Percentiles rank a stretch among this genome's conserved stretches.
These are phyloP conservation scores for Spodoptera picta DNA, from an alignment of 2,888 invertebrate species.

Conservation along the genomic window DNA sequence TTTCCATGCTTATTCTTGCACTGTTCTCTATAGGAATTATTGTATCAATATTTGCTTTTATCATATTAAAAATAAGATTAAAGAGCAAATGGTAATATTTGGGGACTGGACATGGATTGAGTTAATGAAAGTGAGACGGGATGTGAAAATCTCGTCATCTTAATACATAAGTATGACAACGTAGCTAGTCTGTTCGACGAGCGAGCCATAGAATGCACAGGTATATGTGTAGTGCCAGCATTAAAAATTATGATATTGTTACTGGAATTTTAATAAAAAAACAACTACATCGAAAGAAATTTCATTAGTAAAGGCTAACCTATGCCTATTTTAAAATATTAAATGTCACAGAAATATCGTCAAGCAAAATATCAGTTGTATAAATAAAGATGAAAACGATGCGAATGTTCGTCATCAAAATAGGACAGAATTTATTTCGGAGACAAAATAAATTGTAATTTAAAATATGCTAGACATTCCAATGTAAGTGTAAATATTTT, in stretches of 20 bases:
- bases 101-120: constrained; percentile 13
- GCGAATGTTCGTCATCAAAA: constrained; percentile 5
- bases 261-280: neutral
- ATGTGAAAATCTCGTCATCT: constrained; percentile 18
- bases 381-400: neutral
- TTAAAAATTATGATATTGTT: constrained; percentile 33
- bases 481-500: constrained; percentile 48
- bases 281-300: neutral
- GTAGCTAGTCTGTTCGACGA: constrained; percentile 30
- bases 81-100: constrained; percentile 84
- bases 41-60: constrained; percentile 90
- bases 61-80: constrained; percentile 90
- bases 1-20: constrained; percentile 90
- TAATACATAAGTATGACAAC: constrained; percentile 32
- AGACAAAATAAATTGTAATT: constrained; percentile 19
- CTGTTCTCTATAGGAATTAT: constrained; percentile 90
- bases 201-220: constrained; percentile 11
- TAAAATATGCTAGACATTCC: constrained; percentile 38
- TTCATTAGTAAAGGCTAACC: constrained; percentile 1
- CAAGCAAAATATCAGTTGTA: too few species aligned
- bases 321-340: neutral
- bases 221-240: constrained; percentile 4
- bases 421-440: constrained; percentile 1
- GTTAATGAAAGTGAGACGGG: constrained; percentile 13
- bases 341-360: constrained; percentile 6